These are phyloP conservation scores for Poeciliopsis retropinna DNA, from an alignment of 2,113 vertebrate genomes.

Conservation along the genomic window DNA sequence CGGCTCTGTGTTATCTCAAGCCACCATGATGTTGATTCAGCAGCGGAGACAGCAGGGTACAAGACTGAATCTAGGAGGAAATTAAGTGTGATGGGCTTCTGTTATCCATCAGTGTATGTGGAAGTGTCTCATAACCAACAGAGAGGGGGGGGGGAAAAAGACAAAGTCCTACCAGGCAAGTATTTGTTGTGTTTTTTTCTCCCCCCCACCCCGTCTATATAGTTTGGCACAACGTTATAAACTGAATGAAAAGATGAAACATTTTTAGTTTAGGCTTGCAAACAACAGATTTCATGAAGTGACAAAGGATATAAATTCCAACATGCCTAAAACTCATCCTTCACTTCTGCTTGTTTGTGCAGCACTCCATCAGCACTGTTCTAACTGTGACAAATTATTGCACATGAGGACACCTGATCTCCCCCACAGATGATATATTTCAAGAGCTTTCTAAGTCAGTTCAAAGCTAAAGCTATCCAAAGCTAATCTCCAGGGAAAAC, in stretches of 20 bases:
- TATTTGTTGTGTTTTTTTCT: slow-evolving; percentile 17
- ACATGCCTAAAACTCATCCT: slow-evolving; percentile 18
- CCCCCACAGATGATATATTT: slow-evolving; percentile 49
- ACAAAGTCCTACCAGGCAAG: background rate
- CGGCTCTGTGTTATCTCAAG: slow-evolving; percentile 64
- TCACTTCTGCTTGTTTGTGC: slow-evolving; percentile 22
- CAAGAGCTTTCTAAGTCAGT: slow-evolving; percentile 31
- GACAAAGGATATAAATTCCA: slow-evolving; percentile 34
- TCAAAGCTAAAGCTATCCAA: slow-evolving; percentile 37
- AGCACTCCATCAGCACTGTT: slow-evolving; percentile 24
- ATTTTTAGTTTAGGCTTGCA: slow-evolving; percentile 37
- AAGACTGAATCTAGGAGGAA: slow-evolving; percentile 54
- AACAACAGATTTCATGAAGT: slow-evolving; percentile 26
- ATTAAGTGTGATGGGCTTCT: slow-evolving; percentile 63
- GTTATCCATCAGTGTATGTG: slow-evolving; percentile 42
- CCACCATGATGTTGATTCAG: slow-evolving; percentile 62
- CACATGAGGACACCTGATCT: slow-evolving; percentile 43
- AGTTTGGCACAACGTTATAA: slow-evolving; percentile 35
- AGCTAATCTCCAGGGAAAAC: slow-evolving; percentile 68
- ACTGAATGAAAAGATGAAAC: slow-evolving; percentile 27
- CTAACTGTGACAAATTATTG: slow-evolving; percentile 36
- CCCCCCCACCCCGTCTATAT: slow-evolving; percentile 13
- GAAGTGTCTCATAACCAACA: slow-evolving; percentile 24
- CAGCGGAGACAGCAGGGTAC: slow-evolving; percentile 46
- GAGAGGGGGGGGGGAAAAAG: background rate